Evolutionary conservation across 2,888 invertebrate species (phyloP).

Genomic region (Drosophila ochracea): DNA sequence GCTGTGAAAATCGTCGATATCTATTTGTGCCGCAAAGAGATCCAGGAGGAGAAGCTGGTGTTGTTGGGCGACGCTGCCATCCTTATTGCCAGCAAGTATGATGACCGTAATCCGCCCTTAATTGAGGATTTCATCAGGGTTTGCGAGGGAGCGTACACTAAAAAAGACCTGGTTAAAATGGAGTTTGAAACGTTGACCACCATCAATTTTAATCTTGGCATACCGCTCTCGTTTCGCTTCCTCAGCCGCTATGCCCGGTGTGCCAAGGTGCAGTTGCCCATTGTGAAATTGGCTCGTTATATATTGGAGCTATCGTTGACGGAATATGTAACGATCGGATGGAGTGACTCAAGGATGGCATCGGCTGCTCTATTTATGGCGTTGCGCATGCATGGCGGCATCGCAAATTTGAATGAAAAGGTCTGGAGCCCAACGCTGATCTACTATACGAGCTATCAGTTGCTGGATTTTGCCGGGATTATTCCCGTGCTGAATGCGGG

Average conservation of each 20-base stretch:
- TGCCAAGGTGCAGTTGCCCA: constrained; percentile 94
- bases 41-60: constrained; percentile 94
- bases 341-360: constrained; percentile 95
- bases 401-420: constrained; percentile 35
- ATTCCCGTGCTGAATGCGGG: constrained; percentile 91
- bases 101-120: constrained; percentile 96
- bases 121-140: constrained; percentile 98
- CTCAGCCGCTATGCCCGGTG: constrained; percentile 97
- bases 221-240: constrained; percentile 98
- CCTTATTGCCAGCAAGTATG: constrained; percentile 98
- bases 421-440: constrained; percentile 92
- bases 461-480: constrained; percentile 90
- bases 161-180: constrained; percentile 94
- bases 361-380: constrained; percentile 95
- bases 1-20: constrained; percentile 98
- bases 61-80: constrained; percentile 96
- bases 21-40: constrained; percentile 90
- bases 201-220: constrained; percentile 95
- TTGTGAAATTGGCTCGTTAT: constrained; percentile 96
- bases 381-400: constrained; percentile 91
- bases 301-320: constrained; percentile 96
- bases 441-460: constrained; percentile 92
- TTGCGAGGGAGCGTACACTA: constrained; percentile 97
- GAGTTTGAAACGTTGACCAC: constrained; percentile 94
- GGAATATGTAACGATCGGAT: constrained; percentile 93